These are phyloP conservation scores for Marcusenius ussheri DNA, from an alignment of 2,113 vertebrate species.

Conservation along the genomic window DNA sequence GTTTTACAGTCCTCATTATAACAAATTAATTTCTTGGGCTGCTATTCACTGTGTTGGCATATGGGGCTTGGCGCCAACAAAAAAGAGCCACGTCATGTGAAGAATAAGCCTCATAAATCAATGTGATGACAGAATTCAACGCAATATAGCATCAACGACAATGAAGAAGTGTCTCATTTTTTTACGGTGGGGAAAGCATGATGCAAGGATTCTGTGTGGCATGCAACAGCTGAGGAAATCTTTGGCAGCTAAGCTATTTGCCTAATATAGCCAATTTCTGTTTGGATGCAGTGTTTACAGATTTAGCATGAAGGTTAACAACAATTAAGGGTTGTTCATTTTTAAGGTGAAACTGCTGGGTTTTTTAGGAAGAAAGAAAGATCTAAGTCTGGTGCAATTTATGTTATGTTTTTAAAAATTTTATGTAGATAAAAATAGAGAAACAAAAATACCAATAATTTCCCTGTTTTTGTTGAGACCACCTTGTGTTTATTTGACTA, in stretches of 20 bases:
- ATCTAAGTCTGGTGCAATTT: neutral
- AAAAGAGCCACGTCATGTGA: neutral
- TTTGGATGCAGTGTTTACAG: neutral
- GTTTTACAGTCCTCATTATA: neutral
- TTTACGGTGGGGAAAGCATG: neutral
- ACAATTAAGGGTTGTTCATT: neutral
- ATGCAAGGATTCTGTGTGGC: neutral
- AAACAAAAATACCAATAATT: neutral
- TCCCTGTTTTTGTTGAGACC: neutral
- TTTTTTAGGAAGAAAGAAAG: neutral
- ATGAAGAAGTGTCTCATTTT: neutral
- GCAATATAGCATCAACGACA: neutral
- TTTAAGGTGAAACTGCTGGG: neutral
- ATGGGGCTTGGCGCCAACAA: neutral
- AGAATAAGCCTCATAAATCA: neutral
- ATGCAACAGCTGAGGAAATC: conserved; percentile 14
- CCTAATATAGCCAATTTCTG: neutral
- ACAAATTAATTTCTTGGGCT: neutral
- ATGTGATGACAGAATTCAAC: neutral
- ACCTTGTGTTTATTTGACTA: neutral
- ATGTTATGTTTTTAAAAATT: neutral
- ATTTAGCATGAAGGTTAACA: neutral
- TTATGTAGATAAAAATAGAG: neutral
- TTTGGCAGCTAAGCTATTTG: conserved; percentile 13
- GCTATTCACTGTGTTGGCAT: neutral